Percentiles rank a stretch among this genome's conserved stretches.
phyloP scores from a whole-genome alignment of 2,113 vertebrate genomes.

The Butorides virescens region DNA sequence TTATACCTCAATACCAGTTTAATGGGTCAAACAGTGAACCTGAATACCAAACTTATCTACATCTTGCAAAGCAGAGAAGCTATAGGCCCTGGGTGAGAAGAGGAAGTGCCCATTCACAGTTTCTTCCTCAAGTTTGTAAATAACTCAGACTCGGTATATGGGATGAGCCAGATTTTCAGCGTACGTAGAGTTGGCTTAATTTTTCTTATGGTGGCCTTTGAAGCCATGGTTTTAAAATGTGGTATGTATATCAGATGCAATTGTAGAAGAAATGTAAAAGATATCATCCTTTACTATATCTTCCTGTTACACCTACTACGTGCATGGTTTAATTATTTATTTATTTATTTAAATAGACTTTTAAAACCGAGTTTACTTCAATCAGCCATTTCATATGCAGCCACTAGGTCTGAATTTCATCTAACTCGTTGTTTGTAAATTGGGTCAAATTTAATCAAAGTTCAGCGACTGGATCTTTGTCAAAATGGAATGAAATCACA shows the following conservation, averaged over 20 bases:
- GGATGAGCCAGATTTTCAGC: slow-evolving; percentile 9
- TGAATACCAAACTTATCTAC: slow-evolving; percentile 82
- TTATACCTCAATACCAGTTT: slow-evolving; percentile 88
- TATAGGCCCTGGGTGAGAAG: slow-evolving; percentile 65
- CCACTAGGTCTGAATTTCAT: not conserved
- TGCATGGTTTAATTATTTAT: not conserved
- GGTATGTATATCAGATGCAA: not conserved
- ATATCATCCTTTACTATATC: not conserved
- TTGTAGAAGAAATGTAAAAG: not conserved
- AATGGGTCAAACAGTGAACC: slow-evolving; percentile 86
- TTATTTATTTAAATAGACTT: not conserved
- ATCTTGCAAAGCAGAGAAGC: slow-evolving; percentile 73
- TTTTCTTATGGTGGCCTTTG: slow-evolving; percentile 28
- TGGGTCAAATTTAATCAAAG: not conserved
- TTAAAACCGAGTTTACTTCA: not conserved
- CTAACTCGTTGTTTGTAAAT: not conserved
- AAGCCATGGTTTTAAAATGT: not conserved
- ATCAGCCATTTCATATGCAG: not conserved
- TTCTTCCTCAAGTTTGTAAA: slow-evolving; percentile 73
- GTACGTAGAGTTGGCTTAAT: not conserved
- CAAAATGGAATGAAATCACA: not conserved
- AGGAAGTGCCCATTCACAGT: slow-evolving; percentile 69
- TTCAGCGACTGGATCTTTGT: not conserved
- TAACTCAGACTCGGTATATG: slow-evolving; percentile 38
- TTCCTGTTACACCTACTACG: not conserved